Conservation (phyloP, 2,113 vertebrate genomes). For the Astatoreochromis straeleni region DNA sequence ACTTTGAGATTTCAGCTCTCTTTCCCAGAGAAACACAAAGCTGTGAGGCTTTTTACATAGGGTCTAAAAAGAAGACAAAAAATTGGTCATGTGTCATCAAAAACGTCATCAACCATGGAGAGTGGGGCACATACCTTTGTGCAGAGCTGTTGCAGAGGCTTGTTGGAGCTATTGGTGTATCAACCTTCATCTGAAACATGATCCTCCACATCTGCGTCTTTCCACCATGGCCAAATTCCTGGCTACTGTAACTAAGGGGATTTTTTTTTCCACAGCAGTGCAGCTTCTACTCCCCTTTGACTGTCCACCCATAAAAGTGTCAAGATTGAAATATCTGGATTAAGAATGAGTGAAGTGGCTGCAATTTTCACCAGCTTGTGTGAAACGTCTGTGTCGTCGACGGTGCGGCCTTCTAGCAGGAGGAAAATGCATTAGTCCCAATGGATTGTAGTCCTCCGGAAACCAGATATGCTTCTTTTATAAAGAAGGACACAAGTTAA, state of each 20-base stretch:
- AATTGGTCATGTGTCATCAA: slow-evolving; percentile 14
- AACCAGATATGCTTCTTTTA: slow-evolving; percentile 67
- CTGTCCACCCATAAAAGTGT: slow-evolving; percentile 72
- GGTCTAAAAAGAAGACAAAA: neutral
- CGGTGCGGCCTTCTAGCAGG: slow-evolving; percentile 40
- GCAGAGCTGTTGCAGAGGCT: slow-evolving; percentile 49
- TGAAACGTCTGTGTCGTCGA: slow-evolving; percentile 38
- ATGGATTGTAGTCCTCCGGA: slow-evolving; percentile 25
- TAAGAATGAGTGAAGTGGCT: slow-evolving; percentile 41
- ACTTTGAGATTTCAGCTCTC: slow-evolving; percentile 51
- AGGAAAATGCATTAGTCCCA: slow-evolving; percentile 72
- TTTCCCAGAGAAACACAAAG: neutral
- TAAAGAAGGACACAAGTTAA: slow-evolving; percentile 64
- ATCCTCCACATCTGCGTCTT: slow-evolving; percentile 69
- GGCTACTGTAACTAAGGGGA: slow-evolving; percentile 71
- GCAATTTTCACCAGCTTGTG: slow-evolving; percentile 56
- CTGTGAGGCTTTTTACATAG: neutral
- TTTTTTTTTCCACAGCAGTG: slow-evolving; percentile 61
- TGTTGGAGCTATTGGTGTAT: slow-evolving; percentile 38
- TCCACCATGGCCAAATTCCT: slow-evolving; percentile 47
- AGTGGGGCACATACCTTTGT: slow-evolving; percentile 32
- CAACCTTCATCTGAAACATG: slow-evolving; percentile 63
- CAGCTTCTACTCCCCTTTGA: slow-evolving; percentile 53
- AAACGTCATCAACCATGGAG: slow-evolving; percentile 7
- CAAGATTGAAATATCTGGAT: slow-evolving; percentile 71